Percentiles rank a stretch among this genome's conserved stretches.
Evolutionary conservation across 2,797 vertebrate genomes (phyloP).

Genomic region (Poecilia velifera): DNA sequence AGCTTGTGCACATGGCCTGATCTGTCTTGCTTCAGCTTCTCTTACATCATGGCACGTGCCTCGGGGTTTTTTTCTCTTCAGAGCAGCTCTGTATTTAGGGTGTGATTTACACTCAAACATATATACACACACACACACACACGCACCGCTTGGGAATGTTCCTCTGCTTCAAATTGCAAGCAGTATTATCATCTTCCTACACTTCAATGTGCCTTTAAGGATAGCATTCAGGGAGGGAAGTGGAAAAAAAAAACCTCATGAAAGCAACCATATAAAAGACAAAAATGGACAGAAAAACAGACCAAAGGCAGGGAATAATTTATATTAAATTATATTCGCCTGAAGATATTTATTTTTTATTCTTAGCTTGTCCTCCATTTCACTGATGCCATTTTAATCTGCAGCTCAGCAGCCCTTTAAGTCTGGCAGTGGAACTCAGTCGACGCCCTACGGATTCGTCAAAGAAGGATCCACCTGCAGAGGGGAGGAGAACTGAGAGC

Average conservation of each 20-base stretch:
- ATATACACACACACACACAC: constrained; percentile 28
- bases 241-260: constrained; percentile 16
- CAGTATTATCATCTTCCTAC: constrained; percentile 67
- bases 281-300: constrained; percentile 9
- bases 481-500: constrained; percentile 9
- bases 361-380: constrained; percentile 14
- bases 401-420: constrained; percentile 15
- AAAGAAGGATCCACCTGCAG: constrained; percentile 36
- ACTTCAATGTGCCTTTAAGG: constrained; percentile 55
- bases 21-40: constrained; percentile 63
- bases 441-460: constrained; percentile 15
- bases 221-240: constrained; percentile 31
- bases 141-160: constrained; percentile 38
- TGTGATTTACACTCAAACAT: constrained; percentile 59
- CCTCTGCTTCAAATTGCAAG: constrained; percentile 38
- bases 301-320: constrained; percentile 4
- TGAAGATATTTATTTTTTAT: constrained; percentile 17
- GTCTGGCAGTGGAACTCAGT: constrained; percentile 18
- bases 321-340: constrained; percentile 39
- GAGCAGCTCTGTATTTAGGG: constrained; percentile 63
- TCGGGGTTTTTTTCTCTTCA: constrained; percentile 44
- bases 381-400: constrained; percentile 43
- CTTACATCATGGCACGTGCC: constrained; percentile 70
- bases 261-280: constrained; percentile 5
- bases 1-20: constrained; percentile 61